phyloP scores from a whole-genome alignment of 2,888 invertebrate genomes.

The Rhagonycha fulva region DNA sequence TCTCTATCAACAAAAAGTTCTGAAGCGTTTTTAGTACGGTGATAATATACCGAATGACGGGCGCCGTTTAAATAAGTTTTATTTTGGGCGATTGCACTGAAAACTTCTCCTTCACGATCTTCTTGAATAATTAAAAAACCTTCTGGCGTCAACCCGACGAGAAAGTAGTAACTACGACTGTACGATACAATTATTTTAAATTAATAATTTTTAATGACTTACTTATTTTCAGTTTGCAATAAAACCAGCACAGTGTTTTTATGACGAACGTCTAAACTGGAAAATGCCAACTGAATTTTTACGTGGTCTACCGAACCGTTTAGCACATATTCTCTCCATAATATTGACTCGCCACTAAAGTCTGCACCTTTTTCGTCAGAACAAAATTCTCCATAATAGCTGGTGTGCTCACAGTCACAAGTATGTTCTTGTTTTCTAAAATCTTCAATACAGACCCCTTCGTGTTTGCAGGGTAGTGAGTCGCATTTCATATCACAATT shows the following conservation, averaged over 20 bases:
- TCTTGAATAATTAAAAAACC: constrained; percentile 86
- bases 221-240: constrained; percentile 83
- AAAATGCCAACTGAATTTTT: constrained; percentile 85
- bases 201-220: constrained; percentile 42
- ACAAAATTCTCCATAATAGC: constrained; percentile 87
- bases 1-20: constrained; percentile 77
- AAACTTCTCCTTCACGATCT: constrained; percentile 76
- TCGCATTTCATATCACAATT: constrained; percentile 91
- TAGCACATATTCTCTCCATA: constrained; percentile 77
- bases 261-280: constrained; percentile 77
- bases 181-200: background rate
- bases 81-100: constrained; percentile 75
- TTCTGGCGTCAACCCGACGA: constrained; percentile 81
- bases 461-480: constrained; percentile 83
- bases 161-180: constrained; percentile 80
- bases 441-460: constrained; percentile 86
- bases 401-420: constrained; percentile 88
- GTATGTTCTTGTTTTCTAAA: constrained; percentile 84
- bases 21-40: constrained; percentile 72
- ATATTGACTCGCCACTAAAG: constrained; percentile 83
- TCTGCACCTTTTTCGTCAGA: constrained; percentile 89
- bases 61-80: constrained; percentile 83
- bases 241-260: constrained; percentile 79
- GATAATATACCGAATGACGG: constrained; percentile 75
- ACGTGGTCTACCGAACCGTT: constrained; percentile 75